Evolutionary conservation across 2,888 invertebrate species (phyloP), one percentile per base, ranked within the genome.

Genomic region (Yponomeuta plumbellus): DNA sequence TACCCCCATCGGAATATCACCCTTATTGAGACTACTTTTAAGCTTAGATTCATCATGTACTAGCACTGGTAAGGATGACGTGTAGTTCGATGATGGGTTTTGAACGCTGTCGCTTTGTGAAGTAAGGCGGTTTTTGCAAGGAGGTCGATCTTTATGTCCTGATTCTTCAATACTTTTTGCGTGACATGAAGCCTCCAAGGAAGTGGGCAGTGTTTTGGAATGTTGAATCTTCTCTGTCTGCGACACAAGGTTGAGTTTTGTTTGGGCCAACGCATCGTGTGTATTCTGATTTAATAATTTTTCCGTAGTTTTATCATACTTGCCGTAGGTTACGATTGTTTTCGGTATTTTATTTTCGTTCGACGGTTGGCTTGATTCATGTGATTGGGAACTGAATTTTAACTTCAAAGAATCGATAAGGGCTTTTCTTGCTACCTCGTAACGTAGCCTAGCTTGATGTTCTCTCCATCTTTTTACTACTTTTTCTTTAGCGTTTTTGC

Each of bases 251-350:
- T 57, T 20, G 58, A 58, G 34, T 39, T 65, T 65, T 17, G 65
- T 21, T 34, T 66, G 66, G 11, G 58, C 17, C 20, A 5, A 34
- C 11, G 76, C 8, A 13, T 56, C 76, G 79, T 84, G 80, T 80
- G 79, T 79, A 86, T 86, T 88, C 79, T 80, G 81, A 85, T 87
- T 88, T 86, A 87, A 86, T 84, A 83, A 84, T 80, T 80, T 86
- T 84, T 86, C 83, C 77, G 79, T 82, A 83, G 83, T 82, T 84
- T 86, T 86, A 84, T 81, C 81, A 23, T 52, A 34, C 34, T 61
- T 52, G 58, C 34, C 58, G 21, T 59, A 56, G 26, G 64, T 57
- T 56, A 26, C 62, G n/a, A 20, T 26, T 20, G 57, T 26, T 57
- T 26, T 57, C n/a, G 10, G 56, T 26, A 57, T 65, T 44, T 63